Evolutionary conservation across 2,113 vertebrate species (phyloP), one percentile per base, ranked within the genome.

Genomic region (Oncorhynchus tshawytscha): DNA sequence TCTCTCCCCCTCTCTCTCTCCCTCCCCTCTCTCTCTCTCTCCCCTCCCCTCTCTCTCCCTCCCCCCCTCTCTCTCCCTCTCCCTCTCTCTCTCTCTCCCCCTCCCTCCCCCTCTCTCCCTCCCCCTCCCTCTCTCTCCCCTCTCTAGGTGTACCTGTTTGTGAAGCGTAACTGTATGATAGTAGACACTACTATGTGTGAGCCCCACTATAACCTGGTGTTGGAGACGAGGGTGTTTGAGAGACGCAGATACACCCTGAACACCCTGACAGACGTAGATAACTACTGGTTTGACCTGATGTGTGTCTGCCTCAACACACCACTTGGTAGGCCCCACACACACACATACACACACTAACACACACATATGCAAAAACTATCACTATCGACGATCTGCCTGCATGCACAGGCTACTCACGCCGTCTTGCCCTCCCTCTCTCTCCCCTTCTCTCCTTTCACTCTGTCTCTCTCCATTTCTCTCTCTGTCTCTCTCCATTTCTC

Each of bases 251-350:
- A 99, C 0, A 80, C 88, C 0, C 92, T 99, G 60, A 92, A 85
- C 76, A 93, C 91, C 1, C 78, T 91, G 20, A 93, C 96, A 45
- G 95, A 98, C 0, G 92, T 98, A 65, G 96, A 99, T 68, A 96
- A 92, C 91, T 99, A 94, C 89, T 99, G 98, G 98, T 98, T 99
- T 24, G 96, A 99, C 51, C 83, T 99, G 85, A 95, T 98, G 90
- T 99, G 95, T 31, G 95, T 99, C 88, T 99, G 96, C 90, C 96
- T 99, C 59, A 99, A 97, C 9, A 98, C 97, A 5, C 96, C 97
- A 0, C 72, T 98, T 80, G 97, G 97, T 98, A 95, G 29, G 11
- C 0, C n/a, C 16, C 22, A 2, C n/a, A n/a, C n/a, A n/a, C n/a
- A n/a, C n/a, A n/a, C 54, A 71, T 15, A 29, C 49, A 27, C 9